Base-by-base conservation (phyloP, 2,113 vertebrate species). In the Calyptomena viridis region DNA sequence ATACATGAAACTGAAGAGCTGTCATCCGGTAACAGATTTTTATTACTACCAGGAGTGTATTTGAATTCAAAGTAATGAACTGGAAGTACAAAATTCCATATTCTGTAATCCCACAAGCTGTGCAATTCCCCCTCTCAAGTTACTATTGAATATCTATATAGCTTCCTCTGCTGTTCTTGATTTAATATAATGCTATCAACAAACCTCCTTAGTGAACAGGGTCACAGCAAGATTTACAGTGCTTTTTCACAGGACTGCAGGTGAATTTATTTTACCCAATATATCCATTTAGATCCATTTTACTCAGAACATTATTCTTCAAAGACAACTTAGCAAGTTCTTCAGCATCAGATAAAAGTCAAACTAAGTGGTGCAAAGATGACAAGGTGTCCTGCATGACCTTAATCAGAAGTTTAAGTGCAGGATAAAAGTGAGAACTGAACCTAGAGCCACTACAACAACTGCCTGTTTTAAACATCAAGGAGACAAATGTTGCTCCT, bases 1-100 rank as follows among this genome's bases (percentile, higher is more conserved):
- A 46, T 33, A 78, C 24, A 8, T 8, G 37, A 40, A 92, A 28
- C 83, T 69, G 76, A 89, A 92, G 62, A 93, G 73, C 88, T 96
- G 90, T 94, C 93, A 94, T 79, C 83, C 82, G 80, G 44, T 90
- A 93, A 94, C 83, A 90, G 81, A 95, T 88, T 96, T 90, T 95
- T 95, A 96, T 87, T 77, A 55, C 73, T 90, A 28, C 52, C 88
- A 93, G 59, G 95, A 96, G 93, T 73, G 64, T 64, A 79, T 90
- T 92, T 96, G 88, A 93, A 95, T 90, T 92, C 66, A 63, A 84
- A 89, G 53, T 87, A 96, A 96, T 95, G 88, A 94, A 64, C 69
- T 89, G 83, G 83, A 96, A 93, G 94, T 55, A 78, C 60, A 94
- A 82, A 95, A 90, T 72, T 94, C 83, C 86, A 75, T 82, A 96